A percentile compares a stretch with the other conserved stretches of the same genome.
These are phyloP conservation scores for Turnix velox DNA, from an alignment of 2,113 vertebrate genomes.

Conservation along the genomic window DNA sequence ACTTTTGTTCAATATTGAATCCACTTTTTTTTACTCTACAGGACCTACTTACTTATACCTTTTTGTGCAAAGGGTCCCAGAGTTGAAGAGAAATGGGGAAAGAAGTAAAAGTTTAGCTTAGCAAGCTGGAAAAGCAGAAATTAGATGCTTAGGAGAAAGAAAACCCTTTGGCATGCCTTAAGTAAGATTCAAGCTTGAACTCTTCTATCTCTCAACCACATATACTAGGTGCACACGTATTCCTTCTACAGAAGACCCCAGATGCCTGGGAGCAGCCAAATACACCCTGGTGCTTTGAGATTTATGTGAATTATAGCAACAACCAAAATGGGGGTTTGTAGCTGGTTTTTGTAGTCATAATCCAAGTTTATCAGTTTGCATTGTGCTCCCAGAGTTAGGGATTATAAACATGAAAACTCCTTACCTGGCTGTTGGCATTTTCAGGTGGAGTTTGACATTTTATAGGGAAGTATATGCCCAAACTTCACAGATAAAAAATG, in stretches of 20 bases:
- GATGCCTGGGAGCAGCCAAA: background rate
- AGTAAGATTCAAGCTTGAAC: background rate
- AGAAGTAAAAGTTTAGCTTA: background rate
- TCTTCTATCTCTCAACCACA: background rate
- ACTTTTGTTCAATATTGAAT: background rate
- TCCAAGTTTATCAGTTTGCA: background rate
- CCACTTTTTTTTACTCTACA: rapidly evolving
- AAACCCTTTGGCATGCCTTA: background rate
- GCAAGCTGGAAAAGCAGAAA: background rate
- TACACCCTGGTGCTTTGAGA: background rate
- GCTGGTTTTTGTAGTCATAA: background rate
- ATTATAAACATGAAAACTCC: background rate
- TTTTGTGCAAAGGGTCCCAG: background rate
- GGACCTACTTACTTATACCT: background rate
- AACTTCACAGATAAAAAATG: background rate
- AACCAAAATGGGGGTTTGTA: background rate
- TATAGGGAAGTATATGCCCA: background rate
- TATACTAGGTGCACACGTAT: background rate
- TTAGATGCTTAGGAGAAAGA: background rate
- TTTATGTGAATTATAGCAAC: background rate
- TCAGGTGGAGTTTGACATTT: background rate
- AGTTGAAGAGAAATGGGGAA: background rate
- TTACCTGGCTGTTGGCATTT: background rate
- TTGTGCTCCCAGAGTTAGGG: too few species aligned
- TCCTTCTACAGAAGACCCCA: background rate